Evolutionary conservation across 2,797 vertebrate genomes (phyloP), one percentile per base, ranked within the genome.

Genomic region (Ptychobarbus kaznakovi): DNA sequence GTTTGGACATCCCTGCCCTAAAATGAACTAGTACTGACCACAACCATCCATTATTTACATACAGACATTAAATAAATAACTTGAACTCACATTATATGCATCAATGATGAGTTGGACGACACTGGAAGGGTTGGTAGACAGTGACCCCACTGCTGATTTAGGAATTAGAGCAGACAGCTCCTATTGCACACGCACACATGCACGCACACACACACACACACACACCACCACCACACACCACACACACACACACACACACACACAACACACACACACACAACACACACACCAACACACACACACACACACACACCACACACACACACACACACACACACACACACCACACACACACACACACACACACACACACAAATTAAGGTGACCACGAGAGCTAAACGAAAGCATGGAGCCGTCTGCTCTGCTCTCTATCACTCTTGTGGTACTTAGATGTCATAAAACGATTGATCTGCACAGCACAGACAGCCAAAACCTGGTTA

Each of bases 51-150:
- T 53, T 65, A 12, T 58, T 12, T 18, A 74, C 9, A 61, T 9
- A 32, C 32, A 85, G 9, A 44, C 63, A 35, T 51, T 0, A 16
- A 40, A 42, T 49, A 18, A 13, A 79, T 8, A 74, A 12, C n/a
- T 18, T 6, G 1, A 65, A 96, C 97, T 97, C 92, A 99, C 98
- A 40, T 98, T 98, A 89, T 99, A 99, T 5, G 98, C 97, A 35
- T 99, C 96, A 75, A 99, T 97, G 87, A 99, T 99, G 84, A 99
- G 93, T 86, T 98, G 96, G 90, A 99, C 99, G 13, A 99, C 98
- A 3, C 99, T 99, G 93, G 97, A 98, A 11, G 98, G 99, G 92
- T 98, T 98, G 81, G 96, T 95, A 89, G 98, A 99, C 80, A 99
- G 91, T 0, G 96, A 98, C 76, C 98, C 98, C 68, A 99, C 98